Conservation (phyloP, 2,888 invertebrate genomes). For the Drosophila fungiperda region DNA sequence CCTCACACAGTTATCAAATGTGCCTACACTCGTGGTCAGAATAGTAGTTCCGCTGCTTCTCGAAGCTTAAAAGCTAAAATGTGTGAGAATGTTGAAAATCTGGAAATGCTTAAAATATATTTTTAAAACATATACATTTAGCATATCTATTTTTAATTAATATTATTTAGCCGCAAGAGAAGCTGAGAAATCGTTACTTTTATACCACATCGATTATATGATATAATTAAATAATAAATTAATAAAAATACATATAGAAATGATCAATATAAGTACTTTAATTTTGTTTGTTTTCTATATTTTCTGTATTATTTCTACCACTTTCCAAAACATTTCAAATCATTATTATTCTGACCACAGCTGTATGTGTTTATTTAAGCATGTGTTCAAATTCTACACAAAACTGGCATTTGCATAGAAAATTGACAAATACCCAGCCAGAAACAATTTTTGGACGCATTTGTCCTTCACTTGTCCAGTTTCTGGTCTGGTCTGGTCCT, state of each 20-base stretch:
- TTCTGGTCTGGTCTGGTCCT: not conserved
- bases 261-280: not conserved
- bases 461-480: not conserved
- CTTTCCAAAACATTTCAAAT: not conserved
- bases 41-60: not conserved
- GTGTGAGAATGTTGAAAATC: not conserved
- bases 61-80: not conserved
- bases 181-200: not conserved
- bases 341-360: not conserved
- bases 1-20: not conserved
- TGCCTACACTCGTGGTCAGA: not conserved
- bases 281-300: not conserved
- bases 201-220: not conserved
- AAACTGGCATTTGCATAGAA: constrained; percentile 55
- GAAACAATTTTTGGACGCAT: constrained; percentile 13
- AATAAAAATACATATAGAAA: not conserved
- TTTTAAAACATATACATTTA: too few relatives aligned
- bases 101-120: not conserved
- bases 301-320: not conserved
- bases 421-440: constrained; percentile 53
- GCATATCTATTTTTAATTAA: too few relatives aligned
- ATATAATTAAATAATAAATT: not conserved
- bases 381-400: constrained; percentile 32
- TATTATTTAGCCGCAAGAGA: too few relatives aligned
- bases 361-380: not conserved